Conservation (phyloP, 1,140 invertebrate species). For the Octopus sinensis region DNA sequence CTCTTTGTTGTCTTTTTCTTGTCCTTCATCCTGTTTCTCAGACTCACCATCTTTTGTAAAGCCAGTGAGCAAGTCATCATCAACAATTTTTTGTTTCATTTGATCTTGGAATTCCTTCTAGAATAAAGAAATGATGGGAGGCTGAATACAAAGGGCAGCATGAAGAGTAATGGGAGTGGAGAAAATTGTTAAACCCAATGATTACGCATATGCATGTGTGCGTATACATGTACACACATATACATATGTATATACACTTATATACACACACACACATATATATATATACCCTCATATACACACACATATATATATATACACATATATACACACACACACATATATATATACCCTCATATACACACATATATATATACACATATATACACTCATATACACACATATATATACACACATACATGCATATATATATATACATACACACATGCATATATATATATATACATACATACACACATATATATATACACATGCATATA, state of each 20-base stretch:
- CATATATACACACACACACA: neutral
- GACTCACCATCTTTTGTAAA: constrained; percentile 16
- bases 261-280: neutral
- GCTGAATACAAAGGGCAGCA: too few species aligned
- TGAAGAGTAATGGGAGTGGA: too few species aligned
- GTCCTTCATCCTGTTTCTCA: constrained; percentile 4
- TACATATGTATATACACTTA: too few species aligned
- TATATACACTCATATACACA: neutral
- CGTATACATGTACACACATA: too few species aligned
- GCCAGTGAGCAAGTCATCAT: constrained; percentile 15
- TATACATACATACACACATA: too few species aligned
- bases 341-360: neutral
- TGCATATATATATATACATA: neutral
- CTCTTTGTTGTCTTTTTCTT: constrained; percentile 13
- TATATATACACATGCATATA: too few species aligned
- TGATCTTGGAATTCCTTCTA: constrained; percentile 6
- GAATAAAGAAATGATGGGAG: neutral
- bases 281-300: neutral
- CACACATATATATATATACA: neutral
- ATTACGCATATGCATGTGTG: too few species aligned
- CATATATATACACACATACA: neutral
- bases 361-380: neutral
- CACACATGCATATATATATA: neutral
- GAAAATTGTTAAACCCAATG: too few species aligned
- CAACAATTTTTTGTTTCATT: constrained; percentile 21